Evolutionary conservation across 30 jellyfish, hydroid and myxozoan genomes (phyloP).

Genomic region (Aurelia coerulea): DNA sequence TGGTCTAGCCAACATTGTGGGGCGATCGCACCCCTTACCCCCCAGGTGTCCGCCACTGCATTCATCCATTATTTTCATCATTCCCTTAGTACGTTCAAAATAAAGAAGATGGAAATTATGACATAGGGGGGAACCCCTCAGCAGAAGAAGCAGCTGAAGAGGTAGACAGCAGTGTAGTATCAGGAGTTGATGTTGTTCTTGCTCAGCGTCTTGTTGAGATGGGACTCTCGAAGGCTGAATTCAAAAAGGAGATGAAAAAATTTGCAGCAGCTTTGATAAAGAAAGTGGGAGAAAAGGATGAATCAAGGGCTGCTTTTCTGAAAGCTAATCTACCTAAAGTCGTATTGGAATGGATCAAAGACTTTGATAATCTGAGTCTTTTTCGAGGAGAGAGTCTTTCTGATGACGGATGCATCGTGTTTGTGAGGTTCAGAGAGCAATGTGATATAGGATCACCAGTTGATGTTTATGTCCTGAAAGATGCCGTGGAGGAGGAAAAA

Average conservation of each 20-base stretch:
- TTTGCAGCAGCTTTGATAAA: constrained; percentile 16
- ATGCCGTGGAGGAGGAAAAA: constrained; percentile 60
- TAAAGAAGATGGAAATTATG: constrained; percentile 17
- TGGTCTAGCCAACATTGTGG: no score
- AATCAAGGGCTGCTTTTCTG: constrained; percentile 46
- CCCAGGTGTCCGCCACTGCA: no score
- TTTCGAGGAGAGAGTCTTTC: constrained; percentile 49
- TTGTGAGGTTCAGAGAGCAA: constrained; percentile 32
- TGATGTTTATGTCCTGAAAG: constrained; percentile 57
- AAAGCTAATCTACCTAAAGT: constrained; percentile 22
- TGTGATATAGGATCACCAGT: constrained; percentile 23
- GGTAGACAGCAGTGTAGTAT: not conserved
- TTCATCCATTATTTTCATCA: not conserved
- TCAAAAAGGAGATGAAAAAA: constrained; percentile 41
- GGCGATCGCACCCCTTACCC: no score
- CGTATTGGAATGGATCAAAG: constrained; percentile 13
- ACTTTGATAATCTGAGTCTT: constrained; percentile 8
- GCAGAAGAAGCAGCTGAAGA: constrained; percentile 62
- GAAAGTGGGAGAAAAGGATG: constrained; percentile 11
- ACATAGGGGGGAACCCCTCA: constrained; percentile 69
- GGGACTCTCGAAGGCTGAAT: constrained; percentile 9
- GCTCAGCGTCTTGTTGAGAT: constrained; percentile 35
- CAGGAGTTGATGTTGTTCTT: constrained; percentile 47
- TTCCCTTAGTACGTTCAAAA: constrained; percentile 19
- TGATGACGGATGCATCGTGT: constrained; percentile 31